These are phyloP conservation scores for Bradypodion ventrale DNA, from an alignment of 2,797 vertebrate species.

Conservation along the genomic window DNA sequence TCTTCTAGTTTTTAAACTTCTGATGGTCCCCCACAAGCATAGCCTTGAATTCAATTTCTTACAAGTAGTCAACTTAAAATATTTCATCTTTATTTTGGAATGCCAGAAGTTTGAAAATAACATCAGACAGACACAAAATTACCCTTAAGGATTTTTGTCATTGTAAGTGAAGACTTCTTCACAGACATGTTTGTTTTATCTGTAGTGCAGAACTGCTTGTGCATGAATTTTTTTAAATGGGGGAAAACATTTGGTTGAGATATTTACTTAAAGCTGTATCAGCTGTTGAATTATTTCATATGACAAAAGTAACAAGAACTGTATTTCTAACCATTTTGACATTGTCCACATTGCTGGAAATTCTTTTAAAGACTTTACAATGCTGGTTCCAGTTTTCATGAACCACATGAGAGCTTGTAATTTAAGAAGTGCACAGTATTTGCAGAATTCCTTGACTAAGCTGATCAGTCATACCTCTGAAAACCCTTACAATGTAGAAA, in stretches of 20 bases:
- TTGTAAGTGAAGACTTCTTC: not conserved
- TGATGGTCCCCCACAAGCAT: not conserved
- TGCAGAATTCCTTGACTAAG: conserved; percentile 17
- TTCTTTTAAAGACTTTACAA: not conserved
- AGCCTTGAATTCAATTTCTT: not conserved
- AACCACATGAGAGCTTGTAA: not conserved
- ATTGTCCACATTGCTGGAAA: not conserved
- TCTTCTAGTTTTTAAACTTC: not conserved
- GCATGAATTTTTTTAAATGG: not conserved
- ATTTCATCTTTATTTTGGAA: not conserved
- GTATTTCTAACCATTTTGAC: not conserved
- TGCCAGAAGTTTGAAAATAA: not conserved
- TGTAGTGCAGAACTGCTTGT: not conserved
- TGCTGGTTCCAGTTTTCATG: not conserved
- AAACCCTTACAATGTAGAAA: not conserved
- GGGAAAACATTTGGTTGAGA: no score
- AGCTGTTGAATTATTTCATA: not conserved
- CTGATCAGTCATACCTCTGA: conserved; percentile 7
- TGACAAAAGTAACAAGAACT: not conserved
- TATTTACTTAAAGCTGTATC: not conserved
- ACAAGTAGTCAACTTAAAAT: not conserved
- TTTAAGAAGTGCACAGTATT: conserved; percentile 16
- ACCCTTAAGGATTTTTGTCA: not conserved
- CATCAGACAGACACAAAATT: not conserved
- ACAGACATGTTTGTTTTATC: not conserved